A percentile compares a stretch with the other conserved stretches of the same genome.
Evolutionary conservation across 2,113 vertebrate genomes (phyloP).

Genomic region (Axis porcinus): DNA sequence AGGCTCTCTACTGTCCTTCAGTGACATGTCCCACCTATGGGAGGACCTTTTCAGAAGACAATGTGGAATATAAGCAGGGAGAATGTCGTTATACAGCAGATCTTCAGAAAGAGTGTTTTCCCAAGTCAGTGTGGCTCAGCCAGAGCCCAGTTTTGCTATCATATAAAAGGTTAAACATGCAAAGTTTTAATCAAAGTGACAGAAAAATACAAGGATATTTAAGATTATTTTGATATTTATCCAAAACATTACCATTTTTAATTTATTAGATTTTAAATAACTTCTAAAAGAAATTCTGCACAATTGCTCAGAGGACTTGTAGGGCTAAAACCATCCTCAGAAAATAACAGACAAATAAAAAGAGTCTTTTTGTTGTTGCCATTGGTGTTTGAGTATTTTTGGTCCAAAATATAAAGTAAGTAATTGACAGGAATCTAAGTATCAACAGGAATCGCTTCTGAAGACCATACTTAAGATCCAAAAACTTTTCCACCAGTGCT

Average conservation of each 20-base stretch:
- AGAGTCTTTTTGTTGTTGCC: neutral
- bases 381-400: neutral
- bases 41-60: neutral
- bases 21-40: neutral
- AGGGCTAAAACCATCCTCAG: neutral
- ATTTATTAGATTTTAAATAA: constrained; percentile 20
- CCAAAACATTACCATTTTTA: neutral
- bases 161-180: neutral
- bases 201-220: neutral
- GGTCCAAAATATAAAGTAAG: neutral
- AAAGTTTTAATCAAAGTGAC: neutral
- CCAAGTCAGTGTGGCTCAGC: neutral
- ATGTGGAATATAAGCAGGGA: neutral
- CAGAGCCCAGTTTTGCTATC: neutral
- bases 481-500: neutral
- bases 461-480: neutral
- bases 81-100: neutral
- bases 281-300: constrained; percentile 4
- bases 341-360: neutral
- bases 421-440: neutral
- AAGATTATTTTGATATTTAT: neutral
- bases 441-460: neutral
- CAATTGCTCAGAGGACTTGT: neutral
- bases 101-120: neutral
- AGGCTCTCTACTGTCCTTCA: neutral